Base-by-base conservation (phyloP, 2,113 vertebrate genomes). In the Calidris pygmaea region DNA sequence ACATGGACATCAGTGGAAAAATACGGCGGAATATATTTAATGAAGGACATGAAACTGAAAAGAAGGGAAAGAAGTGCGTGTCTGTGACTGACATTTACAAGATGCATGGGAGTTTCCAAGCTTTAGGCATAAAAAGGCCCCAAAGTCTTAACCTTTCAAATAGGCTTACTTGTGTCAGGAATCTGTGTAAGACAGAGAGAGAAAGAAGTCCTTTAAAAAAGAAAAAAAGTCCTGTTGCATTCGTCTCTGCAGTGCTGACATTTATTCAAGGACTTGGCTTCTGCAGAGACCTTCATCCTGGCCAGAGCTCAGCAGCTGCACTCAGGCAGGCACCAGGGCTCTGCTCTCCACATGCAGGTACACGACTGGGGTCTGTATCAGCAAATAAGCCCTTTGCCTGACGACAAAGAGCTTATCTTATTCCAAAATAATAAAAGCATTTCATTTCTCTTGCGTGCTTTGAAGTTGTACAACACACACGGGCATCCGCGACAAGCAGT, bases 131-230 rank as follows among this genome's bases (percentile, higher is more conserved):
- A 72, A 78, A 78, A 89, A 87, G 50, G 35, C 29, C 74, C n/a
- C 35, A 17, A 66, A 82, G 59, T 55, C 43, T 86, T 85, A 93
- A 90, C 93, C 70, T 94, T 94, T 96, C 55, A 87, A 90, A 78
- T 3, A 55, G 41, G 52, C 70, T 93, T 59, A 90, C 24, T 86
- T 18, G 39, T 37, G 43, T 37, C 77, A 81, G 68, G 71, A 91
- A 89, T 84, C 47, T 41, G 82, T 0, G 0, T 35, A 32, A 89
- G 9, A 77, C 14, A 77, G 39, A 47, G 16, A 48, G 9, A 65
- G 29, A 37, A 17, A 32, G 66, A 47, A 50, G 77, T 21, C 14
- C 22, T 37, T 60, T 12, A 5, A 45, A 85, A 76, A 73, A 73
- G 41, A 3, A 59, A 19, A 27, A n/a, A 14, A 77, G 35, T 35